Percentiles rank a stretch among this genome's conserved stretches.
These are phyloP conservation scores for Manacus vitellinus DNA, from an alignment of 2,113 vertebrate genomes.

Conservation along the genomic window DNA sequence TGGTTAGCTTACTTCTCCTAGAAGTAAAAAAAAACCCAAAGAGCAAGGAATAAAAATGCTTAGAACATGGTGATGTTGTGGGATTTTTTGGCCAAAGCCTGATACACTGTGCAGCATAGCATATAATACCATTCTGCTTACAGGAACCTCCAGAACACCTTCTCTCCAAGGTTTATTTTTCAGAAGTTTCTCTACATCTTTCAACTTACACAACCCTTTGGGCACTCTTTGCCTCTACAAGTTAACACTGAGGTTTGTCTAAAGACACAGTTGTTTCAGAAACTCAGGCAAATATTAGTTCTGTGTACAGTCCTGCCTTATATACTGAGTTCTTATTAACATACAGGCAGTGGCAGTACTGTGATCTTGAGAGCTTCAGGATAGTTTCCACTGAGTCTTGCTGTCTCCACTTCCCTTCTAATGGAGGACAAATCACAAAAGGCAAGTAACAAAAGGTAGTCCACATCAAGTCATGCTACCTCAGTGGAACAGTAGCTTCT, in stretches of 20 bases:
- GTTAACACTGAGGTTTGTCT: not conserved
- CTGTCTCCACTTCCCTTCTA: not conserved
- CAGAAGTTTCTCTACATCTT: not conserved
- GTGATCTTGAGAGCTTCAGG: not conserved
- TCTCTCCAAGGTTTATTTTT: not conserved
- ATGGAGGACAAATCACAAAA: not conserved
- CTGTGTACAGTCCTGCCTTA: not conserved
- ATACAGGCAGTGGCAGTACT: not conserved
- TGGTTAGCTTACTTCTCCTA: not conserved
- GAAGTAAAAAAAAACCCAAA: not conserved
- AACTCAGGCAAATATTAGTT: not conserved
- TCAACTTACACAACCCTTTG: not conserved
- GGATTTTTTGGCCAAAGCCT: not conserved
- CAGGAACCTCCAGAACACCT: not conserved
- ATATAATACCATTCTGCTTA: not conserved
- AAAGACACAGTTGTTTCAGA: not conserved
- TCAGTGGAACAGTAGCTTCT: not conserved
- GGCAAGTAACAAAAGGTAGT: not conserved
- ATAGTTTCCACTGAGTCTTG: not conserved
- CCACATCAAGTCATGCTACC: not conserved
- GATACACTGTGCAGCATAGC: fast-evolving
- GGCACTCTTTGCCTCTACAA: not conserved
- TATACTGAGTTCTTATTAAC: not conserved
- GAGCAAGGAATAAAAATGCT: not conserved
- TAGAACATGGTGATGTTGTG: not conserved